Evolutionary conservation across 2,797 vertebrate genomes (phyloP), one percentile per base, ranked within the genome.

Genomic region (Lithobates pipiens): DNA sequence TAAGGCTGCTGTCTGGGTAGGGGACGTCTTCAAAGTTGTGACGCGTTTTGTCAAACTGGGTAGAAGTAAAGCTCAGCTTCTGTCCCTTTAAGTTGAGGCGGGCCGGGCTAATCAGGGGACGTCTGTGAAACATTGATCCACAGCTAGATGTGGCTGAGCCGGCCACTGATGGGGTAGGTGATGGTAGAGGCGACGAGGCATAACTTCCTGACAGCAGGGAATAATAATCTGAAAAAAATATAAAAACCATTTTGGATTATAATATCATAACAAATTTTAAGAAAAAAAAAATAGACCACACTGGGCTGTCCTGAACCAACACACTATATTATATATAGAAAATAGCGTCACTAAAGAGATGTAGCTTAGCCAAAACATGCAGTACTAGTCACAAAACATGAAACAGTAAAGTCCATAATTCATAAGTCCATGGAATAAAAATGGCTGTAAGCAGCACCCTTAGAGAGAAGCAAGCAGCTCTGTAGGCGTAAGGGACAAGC

Each of bases 31-130:
- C 92, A 9, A 93, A 94, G 88, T 92, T 92, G 18, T 92, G 88
- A 0, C 91, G 90, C 36, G 39, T 77, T 46, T 86, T 86, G 2
- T 94, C 91, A 0, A 75, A 70, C 42, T 93, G 92, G 0, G 92
- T 54, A 0, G 95, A 92, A 90, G 99, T 98, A 16, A 99, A 95
- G 83, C 95, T 92, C 18, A 97, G 94, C 78, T 94, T 97, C 88
- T 94, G 96, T 0, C 96, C 96, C 18, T 95, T 90, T 75, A 99
- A 94, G 92, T 99, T 97, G 88, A 99, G 96, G 50, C 97, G 95
- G 0, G 98, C 98, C 0, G 98, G 98, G 91, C 98, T 99, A 93
- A 99, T 99, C 89, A 99, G 96, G 0, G 98, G 98, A 0, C 98
- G 96, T 1, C 97, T 95, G 16, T 95, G 94, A 13, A 94, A 93